Evolutionary conservation across 2,888 invertebrate species (phyloP).

Genomic region (Macrophya annulata): DNA sequence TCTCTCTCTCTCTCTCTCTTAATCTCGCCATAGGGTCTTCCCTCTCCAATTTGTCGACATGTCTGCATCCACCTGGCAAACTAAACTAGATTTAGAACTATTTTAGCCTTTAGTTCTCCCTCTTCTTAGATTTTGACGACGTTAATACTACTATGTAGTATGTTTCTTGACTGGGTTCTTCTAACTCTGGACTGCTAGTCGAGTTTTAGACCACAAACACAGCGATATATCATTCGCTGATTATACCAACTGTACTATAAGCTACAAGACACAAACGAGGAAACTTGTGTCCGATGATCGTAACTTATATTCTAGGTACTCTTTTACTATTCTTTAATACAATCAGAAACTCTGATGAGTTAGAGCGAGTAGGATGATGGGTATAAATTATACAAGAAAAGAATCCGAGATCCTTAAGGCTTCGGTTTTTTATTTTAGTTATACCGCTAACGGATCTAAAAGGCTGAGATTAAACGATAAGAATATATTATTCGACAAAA

Average conservation of each 20-base stretch:
- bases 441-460: not conserved
- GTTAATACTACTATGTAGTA: not conserved
- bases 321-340: not conserved
- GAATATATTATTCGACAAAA: not conserved
- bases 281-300: not conserved
- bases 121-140: not conserved
- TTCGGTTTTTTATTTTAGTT: not conserved
- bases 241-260: slow-evolving; percentile 27
- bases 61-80: slow-evolving; percentile 37
- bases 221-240: slow-evolving; percentile 47
- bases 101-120: slow-evolving; percentile 37
- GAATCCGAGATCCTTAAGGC: too few relatives aligned
- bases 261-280: slow-evolving; percentile 9
- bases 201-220: not conserved
- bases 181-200: not conserved
- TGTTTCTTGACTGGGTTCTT: slow-evolving; percentile 18
- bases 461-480: not conserved
- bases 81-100: slow-evolving; percentile 48
- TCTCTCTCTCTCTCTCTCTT: not conserved
- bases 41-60: not conserved
- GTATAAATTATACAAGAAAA: not conserved
- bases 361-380: not conserved
- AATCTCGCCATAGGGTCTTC: not conserved
- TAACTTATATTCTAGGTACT: not conserved
- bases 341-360: not conserved